Percentiles rank a stretch among this genome's conserved stretches.
Conservation (phyloP, 2,113 vertebrate genomes). For the Callionymus lyra region DNA sequence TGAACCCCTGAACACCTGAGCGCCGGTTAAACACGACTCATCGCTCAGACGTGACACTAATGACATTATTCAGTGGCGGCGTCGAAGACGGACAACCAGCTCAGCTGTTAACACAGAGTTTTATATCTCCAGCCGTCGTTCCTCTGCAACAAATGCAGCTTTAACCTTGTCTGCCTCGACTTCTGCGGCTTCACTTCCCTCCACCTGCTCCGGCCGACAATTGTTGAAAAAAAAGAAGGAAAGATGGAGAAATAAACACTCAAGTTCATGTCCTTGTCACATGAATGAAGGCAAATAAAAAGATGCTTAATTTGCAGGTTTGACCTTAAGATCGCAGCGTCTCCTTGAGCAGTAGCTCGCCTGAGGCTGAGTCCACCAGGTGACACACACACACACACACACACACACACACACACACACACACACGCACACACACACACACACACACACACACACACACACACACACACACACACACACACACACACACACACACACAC, state of each 20-base stretch:
- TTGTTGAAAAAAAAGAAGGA: constrained; percentile 5
- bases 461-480: no score
- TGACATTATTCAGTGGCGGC: constrained; percentile 52
- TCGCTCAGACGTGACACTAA: constrained; percentile 55
- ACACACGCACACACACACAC: no score
- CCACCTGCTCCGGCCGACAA: not conserved
- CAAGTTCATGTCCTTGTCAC: constrained; percentile 43
- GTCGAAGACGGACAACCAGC: constrained; percentile 44
- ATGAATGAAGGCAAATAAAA: constrained; percentile 35
- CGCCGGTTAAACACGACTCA: constrained; percentile 32
- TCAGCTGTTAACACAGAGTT: constrained; percentile 48
- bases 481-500: no score
- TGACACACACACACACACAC: not conserved
- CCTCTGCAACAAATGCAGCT: constrained; percentile 41
- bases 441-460: no score
- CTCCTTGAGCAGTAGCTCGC: constrained; percentile 27
- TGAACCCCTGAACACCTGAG: no score
- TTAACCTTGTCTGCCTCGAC: constrained; percentile 46
- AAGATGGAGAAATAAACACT: constrained; percentile 19
- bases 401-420: no score
- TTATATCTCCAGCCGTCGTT: constrained; percentile 33
- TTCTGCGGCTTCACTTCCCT: constrained; percentile 30
- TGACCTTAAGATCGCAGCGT: constrained; percentile 40
- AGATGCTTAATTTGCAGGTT: constrained; percentile 31
- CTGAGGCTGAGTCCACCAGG: constrained; percentile 11